Conservation (phyloP, 92 coral and sea anemone genomes). For the Scolanthus callimorphus region DNA sequence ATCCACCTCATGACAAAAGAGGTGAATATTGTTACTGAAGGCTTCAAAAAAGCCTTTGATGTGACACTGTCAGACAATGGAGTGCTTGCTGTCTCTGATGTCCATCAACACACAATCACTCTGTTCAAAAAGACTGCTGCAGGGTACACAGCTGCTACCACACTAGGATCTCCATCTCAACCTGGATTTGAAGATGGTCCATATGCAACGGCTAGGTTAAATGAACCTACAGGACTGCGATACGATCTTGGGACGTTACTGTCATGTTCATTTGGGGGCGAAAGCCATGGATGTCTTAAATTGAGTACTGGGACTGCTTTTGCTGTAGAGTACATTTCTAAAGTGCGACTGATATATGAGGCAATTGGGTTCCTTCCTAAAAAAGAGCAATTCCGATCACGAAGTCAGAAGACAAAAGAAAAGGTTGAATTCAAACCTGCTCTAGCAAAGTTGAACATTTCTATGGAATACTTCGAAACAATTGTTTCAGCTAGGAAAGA, state of each 20-base stretch:
- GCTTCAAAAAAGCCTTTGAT: conserved; percentile 55
- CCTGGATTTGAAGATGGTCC: conserved; percentile 54
- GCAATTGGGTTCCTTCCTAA: conserved; percentile 53
- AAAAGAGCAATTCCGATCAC: conserved; percentile 41
- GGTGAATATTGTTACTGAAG: conserved; percentile 7
- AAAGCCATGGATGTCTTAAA: conserved; percentile 40
- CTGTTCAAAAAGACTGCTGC: conserved; percentile 3
- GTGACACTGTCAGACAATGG: conserved; percentile 41
- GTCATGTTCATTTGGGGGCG: conserved; percentile 55
- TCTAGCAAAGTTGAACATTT: background rate
- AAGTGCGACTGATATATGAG: conserved; percentile 37
- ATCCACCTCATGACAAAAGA: conserved; percentile 11
- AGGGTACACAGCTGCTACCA: background rate
- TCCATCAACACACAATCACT: background rate
- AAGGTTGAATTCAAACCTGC: background rate
- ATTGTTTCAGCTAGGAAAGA: conserved; percentile 13
- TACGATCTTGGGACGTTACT: conserved; percentile 35
- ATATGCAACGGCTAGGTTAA: conserved; percentile 28
- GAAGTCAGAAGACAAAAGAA: background rate
- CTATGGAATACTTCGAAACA: background rate
- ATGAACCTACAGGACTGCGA: conserved; percentile 61
- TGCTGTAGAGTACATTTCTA: conserved; percentile 46
- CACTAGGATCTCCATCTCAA: conserved; percentile 38
- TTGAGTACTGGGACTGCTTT: conserved; percentile 19
- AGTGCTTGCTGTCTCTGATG: conserved; percentile 38